A percentile compares a stretch with the other conserved stretches of the same genome.
phyloP scores from a whole-genome alignment of 2,113 vertebrate genomes.

The Arvicanthis niloticus region DNA sequence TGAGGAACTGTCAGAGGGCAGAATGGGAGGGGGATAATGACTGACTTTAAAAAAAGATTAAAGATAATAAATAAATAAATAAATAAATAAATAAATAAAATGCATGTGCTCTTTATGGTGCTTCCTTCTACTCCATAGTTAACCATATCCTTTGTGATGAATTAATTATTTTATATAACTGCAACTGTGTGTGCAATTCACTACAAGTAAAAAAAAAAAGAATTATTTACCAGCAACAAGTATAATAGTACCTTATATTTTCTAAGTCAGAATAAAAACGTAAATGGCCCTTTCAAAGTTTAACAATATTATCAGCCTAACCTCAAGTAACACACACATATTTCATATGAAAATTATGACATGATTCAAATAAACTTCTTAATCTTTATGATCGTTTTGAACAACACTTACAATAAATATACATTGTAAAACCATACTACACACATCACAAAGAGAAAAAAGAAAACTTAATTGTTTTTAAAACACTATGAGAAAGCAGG shows the following conservation, averaged over 20 bases:
- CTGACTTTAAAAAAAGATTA: too few relatives aligned
- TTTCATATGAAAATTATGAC: conserved; percentile 44
- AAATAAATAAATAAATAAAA: background rate
- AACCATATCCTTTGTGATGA: background rate
- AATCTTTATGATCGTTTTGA: conserved; percentile 19
- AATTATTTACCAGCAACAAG: background rate
- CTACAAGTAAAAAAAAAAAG: background rate
- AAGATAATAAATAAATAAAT: too few relatives aligned
- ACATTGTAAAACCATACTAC: background rate
- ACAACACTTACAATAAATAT: background rate
- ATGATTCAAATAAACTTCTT: background rate
- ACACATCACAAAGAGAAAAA: background rate
- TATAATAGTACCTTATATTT: background rate
- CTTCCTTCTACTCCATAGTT: accelerated
- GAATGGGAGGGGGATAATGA: too few relatives aligned
- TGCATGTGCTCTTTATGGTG: background rate
- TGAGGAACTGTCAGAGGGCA: too few relatives aligned
- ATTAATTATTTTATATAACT: background rate
- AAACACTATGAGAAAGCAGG: background rate
- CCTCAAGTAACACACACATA: background rate
- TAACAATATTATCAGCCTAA: background rate
- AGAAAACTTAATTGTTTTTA: background rate
- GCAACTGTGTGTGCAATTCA: background rate
- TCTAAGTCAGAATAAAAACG: background rate
- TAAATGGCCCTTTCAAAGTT: background rate